Evolutionary conservation across 2,888 invertebrate species (phyloP).

Genomic region (Drosophila picticornis): DNA sequence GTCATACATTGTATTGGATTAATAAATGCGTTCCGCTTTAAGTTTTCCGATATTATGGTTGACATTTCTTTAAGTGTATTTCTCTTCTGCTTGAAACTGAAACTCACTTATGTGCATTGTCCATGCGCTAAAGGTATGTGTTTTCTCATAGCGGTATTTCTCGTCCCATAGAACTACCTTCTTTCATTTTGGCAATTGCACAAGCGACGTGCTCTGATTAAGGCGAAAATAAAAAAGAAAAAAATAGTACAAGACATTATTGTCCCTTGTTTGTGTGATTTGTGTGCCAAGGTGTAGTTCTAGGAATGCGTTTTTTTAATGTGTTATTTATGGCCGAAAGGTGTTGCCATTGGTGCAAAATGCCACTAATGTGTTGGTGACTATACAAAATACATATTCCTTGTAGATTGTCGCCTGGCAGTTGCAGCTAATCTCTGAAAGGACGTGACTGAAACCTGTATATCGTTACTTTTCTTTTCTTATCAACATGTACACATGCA

Average conservation of each 20-base stretch:
- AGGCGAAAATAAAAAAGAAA: constrained; percentile 22
- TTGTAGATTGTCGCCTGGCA: constrained; percentile 19
- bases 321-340: constrained; percentile 66
- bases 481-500: constrained; percentile 33
- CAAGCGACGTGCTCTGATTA: constrained; percentile 72
- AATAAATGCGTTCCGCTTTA: no score
- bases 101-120: constrained; percentile 13
- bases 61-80: constrained; percentile 37
- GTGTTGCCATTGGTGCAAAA: constrained; percentile 56
- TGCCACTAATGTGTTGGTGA: constrained; percentile 28
- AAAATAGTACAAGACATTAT: constrained; percentile 35
- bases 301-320: constrained; percentile 46
- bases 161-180: constrained; percentile 16
- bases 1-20: background rate
- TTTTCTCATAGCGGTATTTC: constrained; percentile 43
- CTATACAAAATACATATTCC: constrained; percentile 2
- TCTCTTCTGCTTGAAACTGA: background rate
- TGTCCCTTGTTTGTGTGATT: constrained; percentile 45
- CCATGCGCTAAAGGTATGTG: constrained; percentile 42
- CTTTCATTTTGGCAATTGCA: constrained; percentile 65
- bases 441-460: constrained; percentile 46
- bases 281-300: constrained; percentile 52
- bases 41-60: no score
- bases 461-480: constrained; percentile 12
- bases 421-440: constrained; percentile 7